phyloP scores from a whole-genome alignment of 1,140 invertebrate species.

The Drepana arcuata region DNA sequence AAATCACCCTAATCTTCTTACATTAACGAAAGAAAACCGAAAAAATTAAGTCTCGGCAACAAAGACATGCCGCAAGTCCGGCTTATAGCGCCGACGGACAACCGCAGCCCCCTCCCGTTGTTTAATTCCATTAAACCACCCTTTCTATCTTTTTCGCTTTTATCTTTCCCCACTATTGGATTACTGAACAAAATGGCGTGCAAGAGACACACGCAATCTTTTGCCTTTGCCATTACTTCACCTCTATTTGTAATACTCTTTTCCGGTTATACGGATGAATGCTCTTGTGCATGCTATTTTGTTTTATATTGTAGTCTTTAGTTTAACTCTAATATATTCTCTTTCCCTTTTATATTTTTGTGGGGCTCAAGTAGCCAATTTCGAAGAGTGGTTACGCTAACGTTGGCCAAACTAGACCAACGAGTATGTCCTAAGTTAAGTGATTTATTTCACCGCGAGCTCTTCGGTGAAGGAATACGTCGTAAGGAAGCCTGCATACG shows the following conservation, averaged over 20 bases:
- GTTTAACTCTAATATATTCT: background rate
- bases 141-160: conserved; percentile 65
- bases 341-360: background rate
- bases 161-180: conserved; percentile 62
- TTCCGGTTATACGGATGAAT: conserved; percentile 12
- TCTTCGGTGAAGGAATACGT: too few species aligned
- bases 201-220: conserved; percentile 58
- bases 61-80: conserved; percentile 61
- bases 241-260: conserved; percentile 36
- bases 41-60: conserved; percentile 31
- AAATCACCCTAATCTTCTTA: too few species aligned
- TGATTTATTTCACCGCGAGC: too few species aligned
- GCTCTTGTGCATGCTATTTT: conserved; percentile 2
- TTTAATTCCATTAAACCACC: conserved; percentile 70
- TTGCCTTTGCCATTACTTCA: conserved; percentile 40
- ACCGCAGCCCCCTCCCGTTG: conserved; percentile 30
- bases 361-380: background rate
- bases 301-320: background rate
- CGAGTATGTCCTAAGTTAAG: too few species aligned
- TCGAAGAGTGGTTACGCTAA: background rate
- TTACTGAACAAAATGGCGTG: conserved; percentile 55
- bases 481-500: too few species aligned
- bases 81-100: conserved; percentile 38
- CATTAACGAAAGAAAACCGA: conserved; percentile 8
- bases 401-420: background rate